These are phyloP conservation scores for Corynorhinus townsendii DNA, from an alignment of 2,113 vertebrate species.

Conservation along the genomic window DNA sequence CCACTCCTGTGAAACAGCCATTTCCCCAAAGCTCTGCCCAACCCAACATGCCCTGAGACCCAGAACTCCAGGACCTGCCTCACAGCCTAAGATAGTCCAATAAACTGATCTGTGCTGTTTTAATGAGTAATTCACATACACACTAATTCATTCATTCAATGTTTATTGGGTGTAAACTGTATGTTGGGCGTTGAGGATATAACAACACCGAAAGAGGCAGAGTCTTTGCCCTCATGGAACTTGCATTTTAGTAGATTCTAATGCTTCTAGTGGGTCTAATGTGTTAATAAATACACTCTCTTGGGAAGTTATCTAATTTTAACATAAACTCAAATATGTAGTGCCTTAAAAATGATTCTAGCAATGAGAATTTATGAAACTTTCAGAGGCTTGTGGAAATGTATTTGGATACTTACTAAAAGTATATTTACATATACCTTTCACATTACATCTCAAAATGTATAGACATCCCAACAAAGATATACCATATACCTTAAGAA, in stretches of 20 bases:
- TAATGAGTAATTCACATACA: not conserved
- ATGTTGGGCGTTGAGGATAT: not conserved
- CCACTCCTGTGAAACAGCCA: not conserved
- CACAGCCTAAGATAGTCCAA: not conserved
- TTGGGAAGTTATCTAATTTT: not conserved
- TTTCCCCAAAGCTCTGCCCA: not conserved
- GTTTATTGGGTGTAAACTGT: not conserved
- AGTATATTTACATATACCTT: not conserved
- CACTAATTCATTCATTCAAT: not conserved
- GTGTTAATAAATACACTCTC: not conserved
- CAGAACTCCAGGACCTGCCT: not conserved
- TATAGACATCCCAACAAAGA: not conserved
- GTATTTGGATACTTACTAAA: not conserved
- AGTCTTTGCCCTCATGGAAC: not conserved
- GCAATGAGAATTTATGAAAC: not conserved
- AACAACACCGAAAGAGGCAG: not conserved
- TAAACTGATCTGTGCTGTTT: not conserved
- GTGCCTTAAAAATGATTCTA: not conserved
- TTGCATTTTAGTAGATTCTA: not conserved
- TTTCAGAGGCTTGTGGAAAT: not conserved
- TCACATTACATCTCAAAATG: not conserved
- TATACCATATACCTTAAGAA: not conserved
- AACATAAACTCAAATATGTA: not conserved
- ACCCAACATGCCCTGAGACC: not conserved
- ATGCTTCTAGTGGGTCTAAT: not conserved